Evolutionary conservation across 2,888 invertebrate genomes (phyloP), one percentile per base, ranked within the genome.

Genomic region (Pemphredon lugubris): DNA sequence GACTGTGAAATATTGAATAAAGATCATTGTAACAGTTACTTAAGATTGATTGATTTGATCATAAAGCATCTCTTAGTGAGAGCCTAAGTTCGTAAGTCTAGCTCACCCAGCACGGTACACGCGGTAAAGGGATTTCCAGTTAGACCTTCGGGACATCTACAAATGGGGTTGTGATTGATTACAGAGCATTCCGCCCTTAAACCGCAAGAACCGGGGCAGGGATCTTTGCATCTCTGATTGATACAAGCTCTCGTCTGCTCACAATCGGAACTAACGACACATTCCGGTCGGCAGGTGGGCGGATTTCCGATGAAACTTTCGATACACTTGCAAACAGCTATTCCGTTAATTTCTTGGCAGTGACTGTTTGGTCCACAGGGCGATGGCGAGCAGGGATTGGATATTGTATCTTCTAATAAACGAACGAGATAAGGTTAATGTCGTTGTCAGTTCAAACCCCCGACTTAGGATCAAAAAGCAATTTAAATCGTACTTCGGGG

Each of bases 121-220:
- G 93, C 92, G 9, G 92, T 92, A 85, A 96, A 96, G 42, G 96
- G 96, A 92, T 97, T 95, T 11, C 96, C 96, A 18, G 93, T 92
- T 83, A 92, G 92, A 57, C 92, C 92, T 66, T 90, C 91, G 64
- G 94, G 93, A 85, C 97, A 97, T 77, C 93, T 94, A 86, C 97
- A 97, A 54, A 96, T 94, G 0, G 97, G 96, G 86, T 94, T 95
- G 88, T 97, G 97, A 85, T 96, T 95, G 73, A 96, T 93, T 1
- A 95, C 94, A 83, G 93, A 92, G 84, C 97, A 97, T 77, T 93
- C 91, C 0, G 97, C 95, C 63, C 93, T 92, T 75, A 94, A 92
- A 59, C 96, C 96, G 73, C 96, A 96, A 2, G 94, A 93, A 32
- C 95, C 95, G 14, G 93, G 92, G 81, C 96, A 97, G 45, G 96